These are phyloP conservation scores for Aphelinus atriplicis DNA, from an alignment of 1,140 invertebrate species.

Conservation along the genomic window DNA sequence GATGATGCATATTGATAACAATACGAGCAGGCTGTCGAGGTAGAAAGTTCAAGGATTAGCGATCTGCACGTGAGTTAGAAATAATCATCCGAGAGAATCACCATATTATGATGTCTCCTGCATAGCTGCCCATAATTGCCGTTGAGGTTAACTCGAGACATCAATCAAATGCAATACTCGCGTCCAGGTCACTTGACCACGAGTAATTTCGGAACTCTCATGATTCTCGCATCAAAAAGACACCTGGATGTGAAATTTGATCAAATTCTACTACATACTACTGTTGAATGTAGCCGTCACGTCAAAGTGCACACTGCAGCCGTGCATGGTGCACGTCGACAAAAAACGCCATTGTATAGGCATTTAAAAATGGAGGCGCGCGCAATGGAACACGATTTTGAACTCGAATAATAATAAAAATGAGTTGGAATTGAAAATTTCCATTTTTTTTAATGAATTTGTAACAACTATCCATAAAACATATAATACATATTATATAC, in stretches of 20 bases:
- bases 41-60: slow-evolving; percentile 6
- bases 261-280: no score
- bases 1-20: slow-evolving; percentile 65
- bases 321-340: no score
- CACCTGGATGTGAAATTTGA: no score
- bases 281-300: no score
- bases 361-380: slow-evolving; percentile 21
- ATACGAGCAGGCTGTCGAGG: slow-evolving; percentile 63
- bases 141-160: slow-evolving; percentile 28
- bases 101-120: slow-evolving; percentile 62
- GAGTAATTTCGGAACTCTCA: no score
- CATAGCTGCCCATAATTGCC: slow-evolving; percentile 61
- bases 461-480: slow-evolving; percentile 10
- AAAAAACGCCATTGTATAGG: no score
- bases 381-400: not conserved
- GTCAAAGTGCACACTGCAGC: no score
- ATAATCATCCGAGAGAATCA: slow-evolving; percentile 44
- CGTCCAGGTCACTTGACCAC: no score
- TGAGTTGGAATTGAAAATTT: not conserved
- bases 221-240: no score
- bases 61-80: not conserved
- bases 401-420: not conserved
- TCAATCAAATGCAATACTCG: no score
- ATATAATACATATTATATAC: slow-evolving; percentile 18
- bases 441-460: slow-evolving; percentile 28